Percentiles rank a stretch among this genome's conserved stretches.
Evolutionary conservation across 2,888 invertebrate species (phyloP).

Genomic region (Buathra laborator): DNA sequence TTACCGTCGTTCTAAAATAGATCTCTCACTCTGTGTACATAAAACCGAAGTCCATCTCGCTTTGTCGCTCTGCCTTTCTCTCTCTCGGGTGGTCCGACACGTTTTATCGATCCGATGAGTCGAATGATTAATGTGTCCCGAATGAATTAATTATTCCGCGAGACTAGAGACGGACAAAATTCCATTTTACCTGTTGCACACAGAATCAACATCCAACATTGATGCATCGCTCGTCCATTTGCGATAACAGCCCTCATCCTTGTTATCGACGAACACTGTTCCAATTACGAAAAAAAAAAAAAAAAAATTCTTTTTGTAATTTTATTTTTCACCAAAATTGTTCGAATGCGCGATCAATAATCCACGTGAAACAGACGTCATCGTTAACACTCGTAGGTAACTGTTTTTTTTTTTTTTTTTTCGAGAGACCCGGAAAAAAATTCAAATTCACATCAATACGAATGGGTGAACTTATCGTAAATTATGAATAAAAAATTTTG

Average conservation of each 20-base stretch:
- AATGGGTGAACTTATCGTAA: slow-evolving; percentile 8
- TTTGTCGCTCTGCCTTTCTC: slow-evolving; percentile 24
- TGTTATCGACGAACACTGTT: background rate
- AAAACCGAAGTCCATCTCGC: slow-evolving; percentile 36
- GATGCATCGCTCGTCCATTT: slow-evolving; percentile 73
- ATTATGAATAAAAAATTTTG: background rate
- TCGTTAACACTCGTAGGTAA: slow-evolving; percentile 55
- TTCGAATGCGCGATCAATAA: slow-evolving; percentile 57
- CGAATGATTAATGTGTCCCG: slow-evolving; percentile 26
- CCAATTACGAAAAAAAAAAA: background rate
- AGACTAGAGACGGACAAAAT: slow-evolving; percentile 6
- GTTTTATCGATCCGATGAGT: slow-evolving; percentile 44
- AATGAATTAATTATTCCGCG: slow-evolving; percentile 35
- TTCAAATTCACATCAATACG: slow-evolving; percentile 20
- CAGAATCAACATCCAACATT: slow-evolving; percentile 76
- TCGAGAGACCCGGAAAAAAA: background rate
- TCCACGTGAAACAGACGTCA: slow-evolving; percentile 71
- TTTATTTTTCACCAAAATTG: slow-evolving; percentile 70
- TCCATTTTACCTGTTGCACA: slow-evolving; percentile 79
- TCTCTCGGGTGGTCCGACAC: slow-evolving; percentile 53
- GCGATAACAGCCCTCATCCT: slow-evolving; percentile 34
- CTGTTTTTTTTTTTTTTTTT: slow-evolving; percentile 31
- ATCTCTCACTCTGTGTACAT: slow-evolving; percentile 41
- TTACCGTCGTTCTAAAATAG: slow-evolving; percentile 59
- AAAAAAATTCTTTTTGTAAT: slow-evolving; percentile 15